Evolutionary conservation across 2,113 vertebrate genomes (phyloP).

Genomic region (Otocyon megalotis): DNA sequence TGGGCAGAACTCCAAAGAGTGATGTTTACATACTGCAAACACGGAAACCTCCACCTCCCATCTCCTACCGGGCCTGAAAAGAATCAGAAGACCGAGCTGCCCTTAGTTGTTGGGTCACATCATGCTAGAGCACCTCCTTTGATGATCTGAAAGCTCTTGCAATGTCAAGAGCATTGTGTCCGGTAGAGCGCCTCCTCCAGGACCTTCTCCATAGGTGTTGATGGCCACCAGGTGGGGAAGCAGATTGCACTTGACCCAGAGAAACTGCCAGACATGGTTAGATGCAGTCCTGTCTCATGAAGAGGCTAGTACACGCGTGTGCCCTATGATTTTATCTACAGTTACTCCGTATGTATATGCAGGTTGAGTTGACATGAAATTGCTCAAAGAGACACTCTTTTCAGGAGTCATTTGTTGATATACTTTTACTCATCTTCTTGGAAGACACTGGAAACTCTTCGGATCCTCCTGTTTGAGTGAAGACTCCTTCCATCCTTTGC

Average conservation of each 20-base stretch:
- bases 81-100: background rate
- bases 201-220: accelerated
- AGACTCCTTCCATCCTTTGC: background rate
- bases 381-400: background rate
- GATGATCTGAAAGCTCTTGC: background rate
- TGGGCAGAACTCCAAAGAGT: slow-evolving; percentile 38
- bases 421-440: background rate
- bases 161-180: too few relatives aligned
- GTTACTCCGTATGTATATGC: accelerated
- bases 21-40: background rate
- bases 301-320: accelerated
- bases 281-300: accelerated
- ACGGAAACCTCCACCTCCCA: background rate
- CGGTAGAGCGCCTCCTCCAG: accelerated
- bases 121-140: accelerated
- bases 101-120: accelerated
- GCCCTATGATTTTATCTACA: background rate
- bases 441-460: background rate
- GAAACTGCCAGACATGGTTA: background rate
- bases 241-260: accelerated
- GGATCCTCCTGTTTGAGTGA: background rate
- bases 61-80: background rate
- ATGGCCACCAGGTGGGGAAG: accelerated
- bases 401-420: background rate
- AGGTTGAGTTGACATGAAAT: background rate